Conservation (phyloP, 2,888 invertebrate species). For the Achlya flavicornis region DNA sequence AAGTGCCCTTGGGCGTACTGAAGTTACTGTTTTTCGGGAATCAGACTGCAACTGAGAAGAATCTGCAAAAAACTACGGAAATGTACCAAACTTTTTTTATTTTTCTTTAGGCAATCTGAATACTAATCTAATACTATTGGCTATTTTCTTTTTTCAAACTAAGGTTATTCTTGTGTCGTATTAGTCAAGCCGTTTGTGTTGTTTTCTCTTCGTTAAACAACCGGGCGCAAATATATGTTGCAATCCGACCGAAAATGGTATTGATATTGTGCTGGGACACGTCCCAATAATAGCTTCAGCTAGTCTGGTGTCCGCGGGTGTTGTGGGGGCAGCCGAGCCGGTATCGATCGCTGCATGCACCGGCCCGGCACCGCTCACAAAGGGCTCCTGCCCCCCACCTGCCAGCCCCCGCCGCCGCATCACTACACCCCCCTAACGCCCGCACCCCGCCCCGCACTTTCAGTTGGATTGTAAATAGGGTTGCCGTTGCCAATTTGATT, state of each 20-base stretch:
- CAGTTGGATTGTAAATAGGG: conserved; percentile 5
- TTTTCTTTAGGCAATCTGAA: too few relatives aligned
- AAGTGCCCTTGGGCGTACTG: too few relatives aligned
- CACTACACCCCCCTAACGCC: background rate
- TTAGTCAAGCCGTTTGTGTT: too few relatives aligned
- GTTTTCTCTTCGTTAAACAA: too few relatives aligned
- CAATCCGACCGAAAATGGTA: background rate
- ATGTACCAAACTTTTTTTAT: too few relatives aligned
- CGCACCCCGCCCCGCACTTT: conserved; percentile 15
- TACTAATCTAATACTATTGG: too few relatives aligned
- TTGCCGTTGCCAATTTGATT: background rate
- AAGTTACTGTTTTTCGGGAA: too few relatives aligned
- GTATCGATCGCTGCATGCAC: conserved; percentile 54
- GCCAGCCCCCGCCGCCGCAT: conserved; percentile 16
- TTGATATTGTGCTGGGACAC: background rate
- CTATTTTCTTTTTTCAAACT: too few relatives aligned
- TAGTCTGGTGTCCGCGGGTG: background rate
- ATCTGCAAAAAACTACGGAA: too few relatives aligned
- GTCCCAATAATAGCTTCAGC: background rate
- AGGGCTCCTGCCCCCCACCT: conserved; percentile 37
- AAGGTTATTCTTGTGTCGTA: too few relatives aligned
- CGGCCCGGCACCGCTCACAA: conserved; percentile 57
- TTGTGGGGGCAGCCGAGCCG: conserved; percentile 31
- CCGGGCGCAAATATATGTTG: background rate
- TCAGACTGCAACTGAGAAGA: too few relatives aligned